These are phyloP conservation scores for Cyprinodon diabolis DNA, from an alignment of 2,797 vertebrate species.

Conservation along the genomic window DNA sequence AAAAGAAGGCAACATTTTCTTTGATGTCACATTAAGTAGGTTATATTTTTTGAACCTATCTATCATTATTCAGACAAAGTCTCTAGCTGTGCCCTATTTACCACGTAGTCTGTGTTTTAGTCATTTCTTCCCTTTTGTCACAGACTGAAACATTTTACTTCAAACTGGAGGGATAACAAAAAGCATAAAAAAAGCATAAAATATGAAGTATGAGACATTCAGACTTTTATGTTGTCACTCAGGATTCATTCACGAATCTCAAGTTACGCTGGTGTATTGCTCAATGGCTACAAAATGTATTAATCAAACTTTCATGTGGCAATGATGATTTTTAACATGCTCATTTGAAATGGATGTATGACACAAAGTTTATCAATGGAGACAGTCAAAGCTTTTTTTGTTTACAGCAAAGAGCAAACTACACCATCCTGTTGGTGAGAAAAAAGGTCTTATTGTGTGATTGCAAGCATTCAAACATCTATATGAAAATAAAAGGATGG, in stretches of 20 bases:
- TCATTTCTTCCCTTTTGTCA: background rate
- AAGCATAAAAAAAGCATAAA: background rate
- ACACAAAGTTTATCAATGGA: background rate
- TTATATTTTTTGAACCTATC: background rate
- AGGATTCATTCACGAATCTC: background rate
- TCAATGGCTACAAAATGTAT: background rate
- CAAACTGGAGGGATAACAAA: background rate
- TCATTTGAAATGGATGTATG: background rate
- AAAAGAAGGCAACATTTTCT: background rate
- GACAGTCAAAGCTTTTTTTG: background rate
- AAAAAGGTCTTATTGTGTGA: background rate
- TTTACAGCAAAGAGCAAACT: background rate
- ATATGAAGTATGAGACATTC: background rate
- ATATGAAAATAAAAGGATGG: background rate
- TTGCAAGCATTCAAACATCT: background rate
- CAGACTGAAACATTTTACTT: background rate
- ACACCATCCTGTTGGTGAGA: too few relatives aligned
- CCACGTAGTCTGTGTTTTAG: background rate
- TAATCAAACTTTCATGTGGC: background rate
- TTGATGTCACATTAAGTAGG: background rate
- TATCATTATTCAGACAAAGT: background rate
- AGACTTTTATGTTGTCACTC: background rate
- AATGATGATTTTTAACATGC: background rate
- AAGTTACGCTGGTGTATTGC: background rate
- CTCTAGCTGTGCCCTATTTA: background rate